Evolutionary conservation across 2,113 vertebrate genomes (phyloP).

Genomic region (Hirundichthys speculiger): DNA sequence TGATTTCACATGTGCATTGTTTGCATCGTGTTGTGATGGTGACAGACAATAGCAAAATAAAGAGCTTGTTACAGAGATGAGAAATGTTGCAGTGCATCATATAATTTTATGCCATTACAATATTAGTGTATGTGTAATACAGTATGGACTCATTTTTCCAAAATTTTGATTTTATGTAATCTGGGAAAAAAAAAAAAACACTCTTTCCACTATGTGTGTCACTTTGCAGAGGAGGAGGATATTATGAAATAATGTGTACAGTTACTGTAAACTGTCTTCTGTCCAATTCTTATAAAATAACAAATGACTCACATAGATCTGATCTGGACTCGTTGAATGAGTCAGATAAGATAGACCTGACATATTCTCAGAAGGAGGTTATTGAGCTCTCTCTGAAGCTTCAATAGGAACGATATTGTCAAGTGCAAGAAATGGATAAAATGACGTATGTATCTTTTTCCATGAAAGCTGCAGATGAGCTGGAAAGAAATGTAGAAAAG

Average conservation of each 20-base stretch:
- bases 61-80: neutral
- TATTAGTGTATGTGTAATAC: too few species aligned
- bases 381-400: neutral
- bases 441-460: neutral
- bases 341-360: neutral
- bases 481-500: neutral
- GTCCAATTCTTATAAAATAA: neutral
- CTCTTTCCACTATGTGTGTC: slow-evolving; percentile 24
- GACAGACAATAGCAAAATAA: neutral
- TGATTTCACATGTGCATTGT: neutral
- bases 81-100: neutral
- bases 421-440: neutral
- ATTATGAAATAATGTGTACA: slow-evolving; percentile 27
- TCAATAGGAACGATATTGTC: neutral
- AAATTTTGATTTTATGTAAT: slow-evolving; percentile 23
- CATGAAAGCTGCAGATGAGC: neutral
- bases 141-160: slow-evolving; percentile 2
- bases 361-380: neutral
- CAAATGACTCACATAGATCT: slow-evolving; percentile 19
- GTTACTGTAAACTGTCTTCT: neutral
- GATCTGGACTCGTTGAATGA: neutral
- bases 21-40: neutral
- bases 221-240: slow-evolving; percentile 35
- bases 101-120: too few species aligned
- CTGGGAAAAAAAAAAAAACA: slow-evolving; percentile 23